phyloP scores from a whole-genome alignment of 2,888 invertebrate species.

The Gastracanthus pulcherrimus region DNA sequence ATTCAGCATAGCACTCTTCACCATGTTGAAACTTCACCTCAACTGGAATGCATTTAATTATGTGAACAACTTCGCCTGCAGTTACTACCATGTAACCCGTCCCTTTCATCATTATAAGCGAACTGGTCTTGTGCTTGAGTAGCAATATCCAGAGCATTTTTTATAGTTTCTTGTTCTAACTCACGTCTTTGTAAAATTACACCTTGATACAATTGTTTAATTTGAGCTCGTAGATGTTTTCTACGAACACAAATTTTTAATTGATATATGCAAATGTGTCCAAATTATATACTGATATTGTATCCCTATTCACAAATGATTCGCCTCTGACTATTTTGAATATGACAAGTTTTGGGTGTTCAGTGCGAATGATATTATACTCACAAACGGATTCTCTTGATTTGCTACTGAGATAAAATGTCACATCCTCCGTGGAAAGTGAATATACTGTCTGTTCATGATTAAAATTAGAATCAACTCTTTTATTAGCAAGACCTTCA shows the following conservation, averaged over 20 bases:
- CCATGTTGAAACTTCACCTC: conserved; percentile 52
- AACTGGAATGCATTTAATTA: conserved; percentile 64
- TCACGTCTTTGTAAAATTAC: conserved; percentile 58
- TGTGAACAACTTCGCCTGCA: conserved; percentile 65
- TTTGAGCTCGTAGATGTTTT: conserved; percentile 60
- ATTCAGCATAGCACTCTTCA: conserved; percentile 63
- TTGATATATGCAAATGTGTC: conserved; percentile 57
- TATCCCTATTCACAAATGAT: background rate
- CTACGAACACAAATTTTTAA: conserved; percentile 64
- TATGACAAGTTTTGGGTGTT: background rate
- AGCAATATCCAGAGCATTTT: conserved; percentile 61
- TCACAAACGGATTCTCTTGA: background rate
- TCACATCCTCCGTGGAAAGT: no score
- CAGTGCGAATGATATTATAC: background rate
- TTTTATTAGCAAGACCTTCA: no score
- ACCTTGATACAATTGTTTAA: conserved; percentile 60
- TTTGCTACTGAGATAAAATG: background rate
- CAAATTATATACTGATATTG: no score
- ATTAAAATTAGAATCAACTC: no score
- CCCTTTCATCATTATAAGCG: conserved; percentile 61
- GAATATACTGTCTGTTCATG: no score
- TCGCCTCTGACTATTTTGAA: background rate
- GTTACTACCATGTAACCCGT: conserved; percentile 64
- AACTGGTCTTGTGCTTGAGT: conserved; percentile 64
- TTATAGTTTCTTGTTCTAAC: conserved; percentile 22